Percentiles rank a stretch among this genome's conserved stretches.
These are phyloP conservation scores for Orchesella flavescens DNA, from an alignment of 2,888 invertebrate genomes.

Conservation along the genomic window DNA sequence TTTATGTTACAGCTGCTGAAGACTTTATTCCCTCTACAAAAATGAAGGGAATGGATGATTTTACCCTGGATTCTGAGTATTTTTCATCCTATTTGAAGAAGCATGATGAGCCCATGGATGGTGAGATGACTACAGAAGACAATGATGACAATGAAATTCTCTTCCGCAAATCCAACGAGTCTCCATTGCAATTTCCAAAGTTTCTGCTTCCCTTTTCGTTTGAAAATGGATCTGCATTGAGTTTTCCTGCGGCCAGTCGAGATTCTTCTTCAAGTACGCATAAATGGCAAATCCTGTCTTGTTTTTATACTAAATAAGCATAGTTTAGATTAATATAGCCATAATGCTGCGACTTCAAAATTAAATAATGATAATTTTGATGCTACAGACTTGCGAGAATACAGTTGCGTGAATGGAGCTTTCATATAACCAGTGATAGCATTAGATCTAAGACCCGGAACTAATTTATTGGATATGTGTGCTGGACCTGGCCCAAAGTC, in stretches of 20 bases:
- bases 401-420: constrained; percentile 84
- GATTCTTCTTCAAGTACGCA: constrained; percentile 78
- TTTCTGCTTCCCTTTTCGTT: constrained; percentile 84
- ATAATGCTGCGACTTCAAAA: not conserved
- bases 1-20: constrained; percentile 75
- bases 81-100: constrained; percentile 77
- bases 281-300: no score
- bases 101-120: constrained; percentile 67
- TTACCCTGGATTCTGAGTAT: constrained; percentile 70
- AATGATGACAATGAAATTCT: constrained; percentile 23
- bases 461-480: constrained; percentile 92
- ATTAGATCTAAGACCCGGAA: constrained; percentile 84
- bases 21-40: constrained; percentile 89
- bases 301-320: not conserved
- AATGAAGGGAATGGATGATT: constrained; percentile 81
- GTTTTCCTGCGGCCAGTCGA: constrained; percentile 82
- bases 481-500: constrained; percentile 97
- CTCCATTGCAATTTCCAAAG: constrained; percentile 81
- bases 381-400: constrained; percentile 73
- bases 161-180: constrained; percentile 19
- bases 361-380: not conserved
- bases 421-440: constrained; percentile 92
- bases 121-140: constrained; percentile 17
- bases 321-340: not conserved
- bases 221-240: constrained; percentile 82